Percentiles rank a stretch among this genome's conserved stretches.
Conservation (phyloP, 2,113 vertebrate genomes). For the Brevimyrus niger region DNA sequence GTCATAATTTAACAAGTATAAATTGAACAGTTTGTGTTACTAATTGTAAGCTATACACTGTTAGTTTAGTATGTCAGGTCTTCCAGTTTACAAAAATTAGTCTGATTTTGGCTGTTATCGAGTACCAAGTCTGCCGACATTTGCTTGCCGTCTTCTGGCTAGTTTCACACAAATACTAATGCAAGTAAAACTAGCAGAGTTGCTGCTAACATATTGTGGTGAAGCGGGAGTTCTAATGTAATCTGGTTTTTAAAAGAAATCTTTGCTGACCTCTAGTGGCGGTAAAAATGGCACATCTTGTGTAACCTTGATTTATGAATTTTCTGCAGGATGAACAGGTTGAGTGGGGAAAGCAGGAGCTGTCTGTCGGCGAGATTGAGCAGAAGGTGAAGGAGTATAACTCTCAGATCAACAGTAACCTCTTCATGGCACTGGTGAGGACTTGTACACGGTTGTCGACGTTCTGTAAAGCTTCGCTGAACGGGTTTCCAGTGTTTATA, state of each 20-base stretch:
- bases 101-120: background rate
- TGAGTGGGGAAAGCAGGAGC: constrained; percentile 65
- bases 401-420: constrained; percentile 85
- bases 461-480: background rate
- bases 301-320: background rate
- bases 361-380: constrained; percentile 72
- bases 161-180: background rate
- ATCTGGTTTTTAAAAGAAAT: background rate
- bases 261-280: constrained; percentile 6
- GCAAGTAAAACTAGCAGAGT: background rate
- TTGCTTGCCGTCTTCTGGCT: background rate
- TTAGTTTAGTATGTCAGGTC: background rate
- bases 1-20: background rate
- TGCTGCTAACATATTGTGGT: background rate
- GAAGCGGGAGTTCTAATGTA: background rate
- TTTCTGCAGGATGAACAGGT: constrained; percentile 73
- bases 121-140: background rate
- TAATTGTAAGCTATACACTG: background rate
- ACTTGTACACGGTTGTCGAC: background rate
- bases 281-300: background rate
- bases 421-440: constrained; percentile 85
- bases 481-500: background rate
- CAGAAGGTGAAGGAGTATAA: constrained; percentile 90
- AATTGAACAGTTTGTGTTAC: background rate
- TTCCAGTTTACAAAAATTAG: background rate